phyloP scores from a whole-genome alignment of 2,113 vertebrate genomes.

The Ploceus nigricollis region DNA sequence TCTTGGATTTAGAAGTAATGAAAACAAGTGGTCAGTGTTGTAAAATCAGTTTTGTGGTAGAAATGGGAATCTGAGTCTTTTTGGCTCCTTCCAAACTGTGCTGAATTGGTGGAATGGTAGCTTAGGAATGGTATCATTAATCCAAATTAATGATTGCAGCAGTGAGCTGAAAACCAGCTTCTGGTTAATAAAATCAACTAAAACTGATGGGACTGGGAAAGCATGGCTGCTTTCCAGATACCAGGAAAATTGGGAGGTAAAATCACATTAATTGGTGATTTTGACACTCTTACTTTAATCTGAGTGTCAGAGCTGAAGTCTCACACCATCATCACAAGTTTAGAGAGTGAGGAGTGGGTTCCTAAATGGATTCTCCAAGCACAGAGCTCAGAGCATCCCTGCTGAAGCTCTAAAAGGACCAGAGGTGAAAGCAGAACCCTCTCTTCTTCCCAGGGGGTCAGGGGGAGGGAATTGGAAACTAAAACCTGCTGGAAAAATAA shows the following conservation, averaged over 20 bases:
- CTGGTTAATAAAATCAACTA: background rate
- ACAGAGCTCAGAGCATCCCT: background rate
- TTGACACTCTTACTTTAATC: background rate
- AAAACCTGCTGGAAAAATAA: conserved; percentile 19
- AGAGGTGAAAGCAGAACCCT: conserved; percentile 3
- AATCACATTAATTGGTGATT: background rate
- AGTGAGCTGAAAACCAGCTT: background rate
- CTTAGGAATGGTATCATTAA: background rate
- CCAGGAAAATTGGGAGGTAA: background rate
- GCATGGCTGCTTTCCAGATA: background rate
- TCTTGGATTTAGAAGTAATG: background rate
- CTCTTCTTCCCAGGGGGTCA: background rate
- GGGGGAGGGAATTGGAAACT: conserved; percentile 26
- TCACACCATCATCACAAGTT: accelerated
- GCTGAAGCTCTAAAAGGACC: background rate
- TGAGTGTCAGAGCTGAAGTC: background rate
- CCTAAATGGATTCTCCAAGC: background rate
- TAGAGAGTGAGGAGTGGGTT: background rate
- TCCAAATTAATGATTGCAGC: background rate
- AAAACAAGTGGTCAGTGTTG: background rate
- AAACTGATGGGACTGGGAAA: background rate
- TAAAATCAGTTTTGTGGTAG: background rate
- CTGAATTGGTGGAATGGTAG: background rate
- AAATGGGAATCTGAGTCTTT: background rate
- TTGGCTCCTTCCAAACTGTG: background rate